A percentile compares a stretch with the other conserved stretches of the same genome.
phyloP scores from a whole-genome alignment of 2,113 vertebrate species.

The Ptilorrhoa leucosticta region DNA sequence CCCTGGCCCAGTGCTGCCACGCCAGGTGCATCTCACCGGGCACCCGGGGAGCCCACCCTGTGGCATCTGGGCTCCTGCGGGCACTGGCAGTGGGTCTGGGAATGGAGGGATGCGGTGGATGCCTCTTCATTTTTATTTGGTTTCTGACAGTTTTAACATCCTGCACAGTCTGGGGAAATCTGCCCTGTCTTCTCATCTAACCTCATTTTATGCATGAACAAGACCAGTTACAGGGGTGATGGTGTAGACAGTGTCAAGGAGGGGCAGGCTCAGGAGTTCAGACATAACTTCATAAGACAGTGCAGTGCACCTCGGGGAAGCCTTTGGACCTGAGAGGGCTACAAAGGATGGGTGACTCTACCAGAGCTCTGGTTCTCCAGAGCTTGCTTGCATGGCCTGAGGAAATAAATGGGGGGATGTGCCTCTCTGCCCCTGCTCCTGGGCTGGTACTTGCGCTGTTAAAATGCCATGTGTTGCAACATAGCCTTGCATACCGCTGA shows the following conservation, averaged over 20 bases:
- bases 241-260: not conserved
- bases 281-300: not conserved
- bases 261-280: not conserved
- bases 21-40: not conserved
- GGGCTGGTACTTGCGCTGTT: not conserved
- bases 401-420: not conserved
- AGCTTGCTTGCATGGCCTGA: not conserved
- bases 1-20: not conserved
- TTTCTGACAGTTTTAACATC: not conserved
- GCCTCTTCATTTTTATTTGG: not conserved
- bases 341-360: not conserved
- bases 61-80: not conserved
- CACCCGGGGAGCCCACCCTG: not conserved
- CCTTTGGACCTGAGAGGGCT: not conserved
- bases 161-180: not conserved
- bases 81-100: rapidly evolving
- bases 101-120: not conserved
- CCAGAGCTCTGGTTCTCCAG: not conserved
- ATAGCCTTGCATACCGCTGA: not conserved
- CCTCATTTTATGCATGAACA: not conserved
- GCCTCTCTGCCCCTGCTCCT: not conserved
- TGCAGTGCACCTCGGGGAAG: not conserved
- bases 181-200: not conserved
- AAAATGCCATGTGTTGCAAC: not conserved
- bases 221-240: not conserved